Base-by-base conservation (phyloP, 2,797 vertebrate genomes). In the Myoxocephalus aenaeus region DNA sequence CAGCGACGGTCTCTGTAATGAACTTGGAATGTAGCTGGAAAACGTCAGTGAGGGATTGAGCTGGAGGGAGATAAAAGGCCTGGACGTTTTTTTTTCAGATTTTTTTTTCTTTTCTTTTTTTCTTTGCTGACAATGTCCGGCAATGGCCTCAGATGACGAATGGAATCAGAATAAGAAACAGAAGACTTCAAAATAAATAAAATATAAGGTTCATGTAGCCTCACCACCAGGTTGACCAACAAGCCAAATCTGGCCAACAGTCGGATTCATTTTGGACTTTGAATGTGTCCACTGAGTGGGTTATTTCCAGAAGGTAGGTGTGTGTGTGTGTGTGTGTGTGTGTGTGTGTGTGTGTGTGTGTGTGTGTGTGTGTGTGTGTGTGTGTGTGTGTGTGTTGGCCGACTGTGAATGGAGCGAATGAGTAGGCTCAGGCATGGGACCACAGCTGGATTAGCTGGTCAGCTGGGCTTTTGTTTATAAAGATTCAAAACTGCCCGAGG, bases 401-500 rank as follows among this genome's bases (percentile, higher is more conserved):
- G 77, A 77, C 65, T 77, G 70, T 83, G 65, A 84, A 85, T 77
- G 88, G 75, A 89, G 86, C 82, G 82, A 57, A 89, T 3, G 80
- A 92, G 84, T 51, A 13, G 67, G 61, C 36, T 79, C 57, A 84
- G 74, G 75, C 72, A 34, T 75, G 82, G 92, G 82, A 92, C 67
- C 88, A 85, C 94, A 95, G 94, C 94, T 95, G 94, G 89, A 88
- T 88, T 73, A 80, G 65, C 82, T 73, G 72, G 85, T 90, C 90
- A 87, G 88, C 83, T 90, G 87, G 82, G 84, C 79, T 86, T 89
- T 87, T 92, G 76, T 91, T 91, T 90, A 80, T 58, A 69, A 73
- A 76, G 73, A 77, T 74, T 81, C 53, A 70, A 81, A 51, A 89
- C 82, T 75, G 67, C 83, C 79, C 68, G 56, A 79, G 70, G 81